Evolutionary conservation across 2,888 invertebrate genomes (phyloP), one percentile per base, ranked within the genome.

Genomic region (Amblyteles armatorius): DNA sequence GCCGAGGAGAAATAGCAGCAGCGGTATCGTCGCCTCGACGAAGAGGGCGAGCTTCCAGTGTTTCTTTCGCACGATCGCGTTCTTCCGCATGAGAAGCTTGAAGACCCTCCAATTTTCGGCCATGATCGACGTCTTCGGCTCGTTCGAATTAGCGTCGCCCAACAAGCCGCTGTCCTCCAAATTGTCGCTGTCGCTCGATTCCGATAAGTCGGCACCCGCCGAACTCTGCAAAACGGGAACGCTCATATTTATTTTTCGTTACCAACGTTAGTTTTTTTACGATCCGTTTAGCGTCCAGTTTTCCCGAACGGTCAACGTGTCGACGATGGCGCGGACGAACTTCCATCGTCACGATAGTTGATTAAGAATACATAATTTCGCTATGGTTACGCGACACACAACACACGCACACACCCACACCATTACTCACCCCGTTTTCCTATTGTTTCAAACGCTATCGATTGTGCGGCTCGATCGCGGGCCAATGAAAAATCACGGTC

Each of bases 31-130:
- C 79, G 92, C 88, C 83, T 94, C 91, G 9, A 92, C 79, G n/a
- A 93, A 90, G 36, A 93, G 16, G 6, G 87, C 90, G 50, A 87
- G 79, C 67, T 91, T 90, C 92, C 93, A 93, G 67, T 93, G 91
- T 22, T 92, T 91, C 52, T 88, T 91, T 19, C 94, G 90, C 7
- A 93, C 90, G n/a, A 92, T 77, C n/a, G 88, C 87, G 79, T 93
- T 92, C 86, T 94, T 94, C 82, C 90, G 88, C 69, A 94, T 81
- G n/a, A 94, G 84, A 11, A 94, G 87, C 19, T 87, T 73, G 60
- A 93, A 91, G n/a, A 90, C 89, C 81, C 89, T 89, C 29, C 76
- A 48, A 29, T 72, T 72, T 74, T 84, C 82, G 0, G 60, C 55
- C 88, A 89, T 88, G 33, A 63, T 5, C n/a, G 19, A 19, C 9